Conservation (phyloP, 2,888 invertebrate species). For the Oscheius sp. region DNA sequence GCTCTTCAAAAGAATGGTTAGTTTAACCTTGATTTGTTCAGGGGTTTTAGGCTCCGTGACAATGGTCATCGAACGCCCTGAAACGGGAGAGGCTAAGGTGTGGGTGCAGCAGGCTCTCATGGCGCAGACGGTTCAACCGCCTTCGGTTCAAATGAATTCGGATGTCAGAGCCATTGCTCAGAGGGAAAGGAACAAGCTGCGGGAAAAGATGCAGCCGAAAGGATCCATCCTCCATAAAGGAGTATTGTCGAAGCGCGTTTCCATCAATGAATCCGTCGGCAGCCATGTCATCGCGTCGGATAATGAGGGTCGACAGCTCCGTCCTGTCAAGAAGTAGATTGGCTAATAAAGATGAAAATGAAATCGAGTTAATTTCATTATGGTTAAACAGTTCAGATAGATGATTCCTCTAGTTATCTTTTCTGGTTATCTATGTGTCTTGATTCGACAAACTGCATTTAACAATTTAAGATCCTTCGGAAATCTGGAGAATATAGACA, state of each 20-base stretch:
- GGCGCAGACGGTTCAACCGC: slow-evolving; percentile 34
- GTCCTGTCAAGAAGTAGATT: slow-evolving; percentile 40
- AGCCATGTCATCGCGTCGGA: slow-evolving; percentile 42
- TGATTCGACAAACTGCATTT: too few relatives aligned
- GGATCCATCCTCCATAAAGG: slow-evolving; percentile 14
- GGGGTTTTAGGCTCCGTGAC: slow-evolving; percentile 42
- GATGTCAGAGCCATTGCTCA: slow-evolving; percentile 41
- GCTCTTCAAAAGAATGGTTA: slow-evolving; percentile 33
- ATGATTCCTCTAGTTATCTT: too few relatives aligned
- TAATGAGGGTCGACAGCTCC: slow-evolving; percentile 45
- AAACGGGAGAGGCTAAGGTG: slow-evolving; percentile 46
- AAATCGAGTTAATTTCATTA: too few relatives aligned
- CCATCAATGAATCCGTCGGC: slow-evolving; percentile 15
- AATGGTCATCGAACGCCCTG: slow-evolving; percentile 50
- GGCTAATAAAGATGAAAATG: not conserved
- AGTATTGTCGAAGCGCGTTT: not conserved
- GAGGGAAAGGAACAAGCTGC: slow-evolving; percentile 11
- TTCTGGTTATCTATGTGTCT: too few relatives aligned
- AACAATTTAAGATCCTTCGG: too few relatives aligned
- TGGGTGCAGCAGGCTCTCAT: slow-evolving; percentile 31
- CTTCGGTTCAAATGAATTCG: slow-evolving; percentile 47
- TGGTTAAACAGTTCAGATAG: too few relatives aligned
- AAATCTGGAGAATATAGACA: too few relatives aligned
- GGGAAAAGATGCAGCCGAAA: slow-evolving; percentile 20
- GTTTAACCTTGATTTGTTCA: too few relatives aligned